Conservation (phyloP, 2,113 vertebrate genomes). For the Tringa solitaria region DNA sequence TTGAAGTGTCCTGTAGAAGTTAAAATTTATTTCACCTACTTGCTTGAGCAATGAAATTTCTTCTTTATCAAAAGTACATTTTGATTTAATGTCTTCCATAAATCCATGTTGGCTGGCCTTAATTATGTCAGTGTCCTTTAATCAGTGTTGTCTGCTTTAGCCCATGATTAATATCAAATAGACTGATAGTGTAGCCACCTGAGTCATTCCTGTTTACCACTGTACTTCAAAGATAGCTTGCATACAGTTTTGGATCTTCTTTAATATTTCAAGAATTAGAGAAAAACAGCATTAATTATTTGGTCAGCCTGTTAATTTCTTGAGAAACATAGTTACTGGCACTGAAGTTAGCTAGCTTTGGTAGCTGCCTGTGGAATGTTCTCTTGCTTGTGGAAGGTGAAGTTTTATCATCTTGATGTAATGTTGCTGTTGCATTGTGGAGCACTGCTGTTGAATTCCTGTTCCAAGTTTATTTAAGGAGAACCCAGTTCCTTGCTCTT, state of each 20-base stretch:
- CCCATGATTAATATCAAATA: not conserved
- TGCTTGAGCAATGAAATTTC: not conserved
- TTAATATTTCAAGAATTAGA: not conserved
- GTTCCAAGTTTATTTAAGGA: not conserved
- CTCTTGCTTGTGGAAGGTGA: not conserved
- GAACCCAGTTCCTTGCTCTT: not conserved
- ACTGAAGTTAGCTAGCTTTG: not conserved
- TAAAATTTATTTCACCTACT: not conserved
- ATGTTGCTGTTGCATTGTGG: not conserved
- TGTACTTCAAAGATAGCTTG: not conserved
- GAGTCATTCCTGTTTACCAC: constrained; percentile 32
- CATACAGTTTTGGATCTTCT: not conserved
- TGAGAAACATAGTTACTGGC: not conserved
- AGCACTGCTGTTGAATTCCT: not conserved
- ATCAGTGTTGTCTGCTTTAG: constrained; percentile 18
- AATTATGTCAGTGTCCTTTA: constrained; percentile 41
- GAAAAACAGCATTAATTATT: constrained; percentile 1
- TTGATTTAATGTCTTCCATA: not conserved
- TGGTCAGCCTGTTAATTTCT: not conserved
- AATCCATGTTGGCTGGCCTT: not conserved
- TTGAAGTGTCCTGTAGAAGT: not conserved
- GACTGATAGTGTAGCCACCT: not conserved
- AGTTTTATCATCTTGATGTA: not conserved
- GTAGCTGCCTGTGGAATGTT: not conserved
- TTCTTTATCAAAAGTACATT: not conserved